Evolutionary conservation across 1,140 invertebrate genomes (phyloP), one percentile per base, ranked within the genome.

Genomic region (Neodiprion pinetum): DNA sequence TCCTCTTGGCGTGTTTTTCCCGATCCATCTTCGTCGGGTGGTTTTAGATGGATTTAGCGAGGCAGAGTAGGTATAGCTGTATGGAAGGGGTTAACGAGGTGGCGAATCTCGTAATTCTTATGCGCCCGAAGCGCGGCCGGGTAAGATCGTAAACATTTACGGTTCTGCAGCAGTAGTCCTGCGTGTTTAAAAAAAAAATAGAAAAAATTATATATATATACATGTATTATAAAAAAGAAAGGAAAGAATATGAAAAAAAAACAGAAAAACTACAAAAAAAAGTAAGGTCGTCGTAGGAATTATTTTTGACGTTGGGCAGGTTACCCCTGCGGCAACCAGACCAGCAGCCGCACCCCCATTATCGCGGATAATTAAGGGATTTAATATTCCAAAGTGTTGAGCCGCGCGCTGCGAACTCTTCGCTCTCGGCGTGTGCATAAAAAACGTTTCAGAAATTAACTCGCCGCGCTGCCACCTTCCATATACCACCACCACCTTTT

Each of bases 221-320:
- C 2, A 40, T 21, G 1, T 21, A 21, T 21, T 21, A 21, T 40
- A 40, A 40, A 40, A 5, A 40, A 40, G 28, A 40, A 5, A 40
- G 28, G 5, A 5, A 40, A 40, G 5, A 40, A 40, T 2, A 40
- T 3, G 28, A 40, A 40, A 40, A 40, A 40, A 40, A 1, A 40
- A 40, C 2, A 40, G 5, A 40, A 40, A 40, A 40, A 40, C 28
- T 40, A 40, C 28, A 40, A 40, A 40, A 1, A 40, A 40, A 40
- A 40, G 28, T 40, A 40, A 40, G 2, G 28, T 40, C 28, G 28
- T 5, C 28, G 17, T 21, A 21, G 11, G n/a, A 61, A 61, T 61
- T 61, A 61, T 61, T 61, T 61, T 61, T 61, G 53, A 61, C 53
- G 53, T 61, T 61, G 53, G 53, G 53, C 53, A 61, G 11, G 53